Evolutionary conservation across 2,888 invertebrate genomes (phyloP), one percentile per base, ranked within the genome.

Genomic region (Drosophila leonis): DNA sequence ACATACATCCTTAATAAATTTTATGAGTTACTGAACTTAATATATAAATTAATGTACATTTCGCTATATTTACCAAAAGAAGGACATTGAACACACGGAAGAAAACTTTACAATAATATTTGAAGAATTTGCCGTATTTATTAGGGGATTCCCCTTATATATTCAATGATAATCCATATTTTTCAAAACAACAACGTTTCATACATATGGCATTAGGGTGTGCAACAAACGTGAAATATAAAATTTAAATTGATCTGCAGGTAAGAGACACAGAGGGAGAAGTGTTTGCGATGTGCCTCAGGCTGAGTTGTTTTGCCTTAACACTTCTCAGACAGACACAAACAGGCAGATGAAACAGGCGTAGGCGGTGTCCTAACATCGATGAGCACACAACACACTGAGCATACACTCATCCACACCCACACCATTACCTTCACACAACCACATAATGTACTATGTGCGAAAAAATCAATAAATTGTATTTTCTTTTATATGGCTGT

Each of bases 381-480:
- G 33, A 46, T 63, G 59, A 59, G 66, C 54, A 75, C 46, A 52
- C n/a, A 42, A 9, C 46, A 27, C 27, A 46, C 46, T 27, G 27
- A 46, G 7, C 56, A 55, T 7, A 57, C 33, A 24, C 44, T 33
- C 44, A 13, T 12, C n/a, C 35, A 29, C 29, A n/a, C 27, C 27
- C 10, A 15, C 15, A 46, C n/a, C 46, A n/a, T 5, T n/a, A 27
- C 42, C 20, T 15, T 4, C 6, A 37, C 29, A 60, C 55, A 78
- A 46, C 60, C 37, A 59, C 49, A 67, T 65, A 55, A 78, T 68
- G 42, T 54, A 62, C 55, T 44, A 70, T 59, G 62, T 83, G 72
- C 71, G 71, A 77, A 80, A 89, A 90, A 87, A 90, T 87, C 87
- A 90, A 87, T 87, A 87, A 83, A 87, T 73, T 80, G 71, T 90